Evolutionary conservation across 2,888 invertebrate genomes (phyloP), one percentile per base, ranked within the genome.

Genomic region (Lissocephala sabroskyi): DNA sequence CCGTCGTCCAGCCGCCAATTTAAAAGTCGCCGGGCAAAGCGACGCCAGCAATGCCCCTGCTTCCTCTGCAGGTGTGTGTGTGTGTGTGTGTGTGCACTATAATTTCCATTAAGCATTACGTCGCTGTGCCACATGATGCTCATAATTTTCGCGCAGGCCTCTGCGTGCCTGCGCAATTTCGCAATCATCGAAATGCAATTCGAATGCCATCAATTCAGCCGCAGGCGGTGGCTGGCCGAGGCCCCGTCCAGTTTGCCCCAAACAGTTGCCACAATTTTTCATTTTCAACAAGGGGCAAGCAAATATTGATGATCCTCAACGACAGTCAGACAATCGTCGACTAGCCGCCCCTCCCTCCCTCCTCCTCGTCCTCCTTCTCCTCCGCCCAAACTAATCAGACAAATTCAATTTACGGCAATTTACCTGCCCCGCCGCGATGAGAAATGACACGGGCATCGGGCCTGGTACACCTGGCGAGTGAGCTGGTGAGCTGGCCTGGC

Each of bases 171-270:
- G 18, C 48, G 59, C 73, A 71, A 67, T 71, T 75, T 71, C 42
- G 66, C 71, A 76, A 71, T 71, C 71, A 73, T 73, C 70, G 71
- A 68, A 71, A 73, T 76, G 77, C 70, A 73, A 76, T 71, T 65
- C 74, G 65, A 73, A 65, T 73, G 77, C 74, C 65, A 68, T 71
- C 77, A 76, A 35, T 14, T 35, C 35, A 35, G 26, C 36, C 37
- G 37, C 52, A 56, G 54, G 75, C 66, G 66, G 75, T 74, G 75
- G 64, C 56, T 56, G 65, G 56, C 71, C 59, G 23, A 7, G 23
- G 23, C 23, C 23, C 23, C 23, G 23, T 33, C 5, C 46, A 47
- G 11, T 17, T 16, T 17, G 28, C 13, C 37, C 7, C 14, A 19
- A 41, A 43, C 33, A 55, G 55, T 60, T 60, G 66, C 56, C 60